A percentile compares a stretch with the other conserved stretches of the same genome.
Conservation (phyloP, 1,140 invertebrate species). For the Babylonia areolata region DNA sequence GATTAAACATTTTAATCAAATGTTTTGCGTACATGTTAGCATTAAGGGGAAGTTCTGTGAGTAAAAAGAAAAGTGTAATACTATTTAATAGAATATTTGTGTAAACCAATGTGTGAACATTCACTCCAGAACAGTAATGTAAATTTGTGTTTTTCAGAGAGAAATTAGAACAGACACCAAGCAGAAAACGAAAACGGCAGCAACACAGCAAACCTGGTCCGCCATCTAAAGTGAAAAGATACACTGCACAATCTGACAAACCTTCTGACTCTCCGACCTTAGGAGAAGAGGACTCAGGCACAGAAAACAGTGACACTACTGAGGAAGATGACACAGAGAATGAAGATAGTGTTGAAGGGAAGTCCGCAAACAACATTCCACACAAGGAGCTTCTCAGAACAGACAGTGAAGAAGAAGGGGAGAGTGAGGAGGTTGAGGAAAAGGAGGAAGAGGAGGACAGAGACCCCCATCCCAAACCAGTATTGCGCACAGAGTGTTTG, state of each 20-base stretch:
- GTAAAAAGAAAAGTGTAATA: too few relatives aligned
- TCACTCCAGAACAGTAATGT: too few relatives aligned
- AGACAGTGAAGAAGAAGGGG: background rate
- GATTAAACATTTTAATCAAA: too few relatives aligned
- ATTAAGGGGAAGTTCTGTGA: too few relatives aligned
- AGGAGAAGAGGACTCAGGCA: background rate
- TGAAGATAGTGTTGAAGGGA: background rate
- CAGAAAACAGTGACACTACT: background rate
- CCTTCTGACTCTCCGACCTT: background rate
- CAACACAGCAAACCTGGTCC: background rate
- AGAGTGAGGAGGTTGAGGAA: conserved; percentile 1
- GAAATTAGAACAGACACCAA: background rate
- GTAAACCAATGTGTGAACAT: too few relatives aligned
- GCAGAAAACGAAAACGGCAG: background rate
- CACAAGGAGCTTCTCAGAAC: background rate
- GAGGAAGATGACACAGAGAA: background rate
- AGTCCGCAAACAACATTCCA: background rate
- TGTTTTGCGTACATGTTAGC: too few relatives aligned
- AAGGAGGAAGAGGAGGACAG: background rate
- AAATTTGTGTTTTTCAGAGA: background rate
- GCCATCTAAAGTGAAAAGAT: background rate
- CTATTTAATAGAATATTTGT: too few relatives aligned
- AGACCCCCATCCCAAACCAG: conserved; percentile 28
- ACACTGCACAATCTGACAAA: background rate
- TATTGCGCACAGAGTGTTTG: conserved; percentile 43